Base-by-base conservation (phyloP, 1,140 invertebrate genomes). In the Drosophila busckii region DNA sequence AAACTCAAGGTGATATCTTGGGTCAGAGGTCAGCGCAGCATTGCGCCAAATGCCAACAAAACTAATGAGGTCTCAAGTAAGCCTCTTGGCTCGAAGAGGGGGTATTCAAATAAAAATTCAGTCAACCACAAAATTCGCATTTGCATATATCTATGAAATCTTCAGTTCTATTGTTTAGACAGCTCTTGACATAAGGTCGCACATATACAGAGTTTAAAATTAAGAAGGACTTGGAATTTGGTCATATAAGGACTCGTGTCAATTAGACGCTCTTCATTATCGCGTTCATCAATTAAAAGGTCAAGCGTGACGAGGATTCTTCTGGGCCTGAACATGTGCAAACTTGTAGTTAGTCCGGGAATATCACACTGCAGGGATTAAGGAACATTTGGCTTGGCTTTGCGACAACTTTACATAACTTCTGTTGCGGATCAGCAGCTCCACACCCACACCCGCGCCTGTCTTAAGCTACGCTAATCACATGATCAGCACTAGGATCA, bases 341-440 rank as follows among this genome's bases (percentile, higher is more conserved):
- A 17, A 58, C 40, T 32, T 70, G 49, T 6, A 19, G 22, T n/a
- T 8, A n/a, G n/a, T 15, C 2, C 5, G 0, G 7, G 9, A 8
- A 17, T 6, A 16, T n/a, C n/a, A n/a, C n/a, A 20, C 1, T 23
- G 35, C 17, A 9, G 22, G 52, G 52, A 25, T 58, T 64, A 59
- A 59, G 53, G n/a, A 31, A 59, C 44, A 50, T 64, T 59, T 64
- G 65, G 75, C 50, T 63, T 59, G 73, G 38, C 56, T 49, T 63
- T 48, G 48, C 42, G 40, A 75, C 52, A 82, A 82, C 48, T 80
- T 80, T 80, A 80, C 75, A 80, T 80, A 80, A 80, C 61, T 46
- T 29, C 42, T 8, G 25, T 2, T 9, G 20, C 25, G 55, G 42
- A 62, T 48, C 31, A 60, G 8, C 29, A 42, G 45, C 32, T 34